Conservation (phyloP, 2,113 vertebrate genomes). For the Sinosuthora webbiana region DNA sequence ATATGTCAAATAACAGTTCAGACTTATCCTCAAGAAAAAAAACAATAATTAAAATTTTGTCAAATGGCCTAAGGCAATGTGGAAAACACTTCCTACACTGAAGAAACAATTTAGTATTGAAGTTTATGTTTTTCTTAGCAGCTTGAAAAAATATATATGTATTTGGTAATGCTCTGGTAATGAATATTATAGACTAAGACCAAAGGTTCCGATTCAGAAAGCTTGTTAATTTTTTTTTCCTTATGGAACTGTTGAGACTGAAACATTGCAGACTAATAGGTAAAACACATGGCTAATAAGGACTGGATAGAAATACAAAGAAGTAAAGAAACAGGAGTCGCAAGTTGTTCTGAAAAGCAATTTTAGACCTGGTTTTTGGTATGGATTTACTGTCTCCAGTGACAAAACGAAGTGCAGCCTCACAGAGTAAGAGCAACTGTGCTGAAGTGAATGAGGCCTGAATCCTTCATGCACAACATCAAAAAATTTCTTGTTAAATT, state of each 20-base stretch:
- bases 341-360: background rate
- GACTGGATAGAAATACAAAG: background rate
- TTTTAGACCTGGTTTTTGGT: background rate
- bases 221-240: background rate
- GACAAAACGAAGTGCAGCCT: background rate
- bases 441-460: background rate
- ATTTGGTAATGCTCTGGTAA: background rate
- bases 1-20: background rate
- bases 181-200: background rate
- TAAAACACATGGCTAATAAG: background rate
- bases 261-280: background rate
- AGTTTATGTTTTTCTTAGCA: background rate
- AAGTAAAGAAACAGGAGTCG: background rate
- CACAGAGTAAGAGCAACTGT: background rate
- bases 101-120: background rate
- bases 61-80: background rate
- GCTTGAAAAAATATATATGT: background rate
- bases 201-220: background rate
- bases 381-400: background rate
- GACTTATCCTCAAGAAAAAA: background rate
- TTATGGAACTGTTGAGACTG: background rate
- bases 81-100: background rate
- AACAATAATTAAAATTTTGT: background rate
- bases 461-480: background rate
- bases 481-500: background rate